A percentile compares a stretch with the other conserved stretches of the same genome.
Conservation (phyloP, 2,797 vertebrate genomes). For the Helarctos malayanus region DNA sequence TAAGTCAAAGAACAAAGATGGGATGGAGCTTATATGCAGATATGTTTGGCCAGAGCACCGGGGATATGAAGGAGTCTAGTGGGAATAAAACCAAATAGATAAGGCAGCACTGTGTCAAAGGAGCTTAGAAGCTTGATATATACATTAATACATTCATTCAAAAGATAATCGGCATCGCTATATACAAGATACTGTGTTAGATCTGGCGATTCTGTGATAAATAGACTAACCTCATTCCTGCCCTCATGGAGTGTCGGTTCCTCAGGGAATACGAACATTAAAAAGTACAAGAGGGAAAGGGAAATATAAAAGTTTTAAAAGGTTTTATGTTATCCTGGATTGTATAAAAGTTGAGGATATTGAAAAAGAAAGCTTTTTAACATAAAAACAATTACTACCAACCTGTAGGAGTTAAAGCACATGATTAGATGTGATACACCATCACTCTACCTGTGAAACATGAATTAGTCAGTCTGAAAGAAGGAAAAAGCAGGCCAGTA, state of each 20-base stretch:
- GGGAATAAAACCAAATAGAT: neutral
- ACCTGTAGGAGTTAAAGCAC: neutral
- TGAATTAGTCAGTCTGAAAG: neutral
- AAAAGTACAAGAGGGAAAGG: neutral
- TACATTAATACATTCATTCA: neutral
- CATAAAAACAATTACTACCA: neutral
- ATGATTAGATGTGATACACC: neutral
- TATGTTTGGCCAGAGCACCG: neutral
- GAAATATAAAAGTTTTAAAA: constrained; percentile 17
- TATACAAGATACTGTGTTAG: neutral
- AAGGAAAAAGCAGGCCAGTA: neutral
- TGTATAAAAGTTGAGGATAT: neutral
- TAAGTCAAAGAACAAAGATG: neutral
- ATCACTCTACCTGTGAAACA: neutral
- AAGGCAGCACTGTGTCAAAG: neutral
- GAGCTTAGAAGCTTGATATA: neutral
- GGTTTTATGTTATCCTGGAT: neutral
- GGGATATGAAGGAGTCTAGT: neutral
- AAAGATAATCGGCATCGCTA: neutral
- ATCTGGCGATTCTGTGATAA: neutral
- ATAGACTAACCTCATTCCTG: neutral
- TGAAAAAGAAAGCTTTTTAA: neutral
- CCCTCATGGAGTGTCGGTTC: neutral
- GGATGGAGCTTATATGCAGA: neutral
- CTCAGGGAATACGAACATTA: neutral